Percentiles rank a stretch among this genome's conserved stretches.
Evolutionary conservation across 2,797 vertebrate genomes (phyloP).

Genomic region (Oreochromis mossambicus): DNA sequence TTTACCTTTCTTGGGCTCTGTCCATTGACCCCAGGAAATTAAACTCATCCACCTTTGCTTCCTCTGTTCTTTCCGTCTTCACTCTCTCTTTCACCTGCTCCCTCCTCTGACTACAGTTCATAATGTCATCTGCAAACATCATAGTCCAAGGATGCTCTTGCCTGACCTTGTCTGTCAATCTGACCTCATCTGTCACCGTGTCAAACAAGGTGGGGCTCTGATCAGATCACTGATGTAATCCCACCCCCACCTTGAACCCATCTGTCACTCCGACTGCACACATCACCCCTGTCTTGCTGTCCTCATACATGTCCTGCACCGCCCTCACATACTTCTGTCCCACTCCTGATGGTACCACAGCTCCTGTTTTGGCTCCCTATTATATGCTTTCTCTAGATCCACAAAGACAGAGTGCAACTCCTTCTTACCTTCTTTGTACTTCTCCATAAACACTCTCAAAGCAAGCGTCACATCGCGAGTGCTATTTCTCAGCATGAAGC

Average conservation of each 20-base stretch:
- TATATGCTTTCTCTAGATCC: not conserved
- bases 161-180: not conserved
- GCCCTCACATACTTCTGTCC: not conserved
- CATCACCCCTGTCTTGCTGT: not conserved
- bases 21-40: not conserved
- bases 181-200: not conserved
- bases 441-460: not conserved
- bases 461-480: fast-evolving
- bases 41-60: not conserved
- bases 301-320: not conserved
- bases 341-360: not conserved
- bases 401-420: not conserved
- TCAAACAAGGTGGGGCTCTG: not conserved
- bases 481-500: not conserved
- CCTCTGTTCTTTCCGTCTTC: not conserved
- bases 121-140: not conserved
- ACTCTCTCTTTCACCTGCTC: not conserved
- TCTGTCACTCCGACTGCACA: not conserved
- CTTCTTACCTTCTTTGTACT: not conserved
- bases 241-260: not conserved
- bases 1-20: not conserved
- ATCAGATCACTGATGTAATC: not conserved
- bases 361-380: not conserved
- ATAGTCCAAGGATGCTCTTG: not conserved
- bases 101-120: not conserved